Conservation (phyloP, 1,140 invertebrate species). For the Homalodisca vitripennis region DNA sequence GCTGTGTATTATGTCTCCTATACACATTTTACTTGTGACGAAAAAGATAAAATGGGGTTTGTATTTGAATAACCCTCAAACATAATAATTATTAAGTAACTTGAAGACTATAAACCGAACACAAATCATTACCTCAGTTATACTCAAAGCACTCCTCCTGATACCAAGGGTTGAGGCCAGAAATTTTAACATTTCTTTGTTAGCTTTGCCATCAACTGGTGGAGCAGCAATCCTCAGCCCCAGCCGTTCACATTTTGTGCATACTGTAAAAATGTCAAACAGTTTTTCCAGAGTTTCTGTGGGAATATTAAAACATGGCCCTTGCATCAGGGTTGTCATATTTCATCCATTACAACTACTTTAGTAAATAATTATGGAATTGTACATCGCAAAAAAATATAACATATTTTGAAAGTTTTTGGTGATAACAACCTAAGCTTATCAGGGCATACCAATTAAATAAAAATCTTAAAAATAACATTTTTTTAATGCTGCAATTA, state of each 20-base stretch:
- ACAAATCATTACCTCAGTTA: conserved; percentile 57
- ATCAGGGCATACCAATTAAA: conserved; percentile 2
- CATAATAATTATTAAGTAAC: no score
- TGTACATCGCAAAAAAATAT: neutral
- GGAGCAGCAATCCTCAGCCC: conserved; percentile 72
- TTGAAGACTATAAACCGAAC: no score
- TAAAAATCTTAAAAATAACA: conserved; percentile 1
- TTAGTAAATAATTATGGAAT: neutral
- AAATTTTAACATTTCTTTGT: conserved; percentile 70
- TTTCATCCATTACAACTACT: neutral
- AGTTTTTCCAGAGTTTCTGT: no score
- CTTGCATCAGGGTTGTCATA: conserved; percentile 47
- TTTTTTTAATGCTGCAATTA: no score
- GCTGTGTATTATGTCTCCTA: neutral
- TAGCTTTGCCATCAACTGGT: conserved; percentile 76
- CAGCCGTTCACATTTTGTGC: conserved; percentile 53
- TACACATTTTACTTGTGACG: neutral
- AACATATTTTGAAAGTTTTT: conserved; percentile 28
- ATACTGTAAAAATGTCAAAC: conserved; percentile 67
- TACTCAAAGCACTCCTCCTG: conserved; percentile 64
- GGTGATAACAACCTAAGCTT: conserved; percentile 24
- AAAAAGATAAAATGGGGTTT: neutral
- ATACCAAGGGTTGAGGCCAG: conserved; percentile 65
- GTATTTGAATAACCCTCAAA: neutral
- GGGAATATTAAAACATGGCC: no score